A percentile compares a stretch with the other conserved stretches of the same genome.
These are phyloP conservation scores for Troides aeacus DNA, from an alignment of 2,888 invertebrate genomes.

Conservation along the genomic window DNA sequence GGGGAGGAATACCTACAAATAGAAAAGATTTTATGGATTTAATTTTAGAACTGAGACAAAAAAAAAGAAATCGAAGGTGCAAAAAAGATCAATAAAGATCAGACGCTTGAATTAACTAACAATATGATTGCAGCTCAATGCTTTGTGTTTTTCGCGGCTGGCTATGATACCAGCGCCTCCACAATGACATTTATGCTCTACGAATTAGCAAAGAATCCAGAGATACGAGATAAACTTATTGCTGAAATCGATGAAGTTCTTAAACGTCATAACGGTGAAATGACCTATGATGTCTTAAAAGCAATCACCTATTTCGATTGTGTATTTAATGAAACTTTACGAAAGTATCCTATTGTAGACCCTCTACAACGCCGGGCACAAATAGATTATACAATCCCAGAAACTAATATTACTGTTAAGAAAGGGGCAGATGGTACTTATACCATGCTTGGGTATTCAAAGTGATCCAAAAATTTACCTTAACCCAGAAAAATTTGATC, in stretches of 20 bases:
- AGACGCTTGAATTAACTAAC: slow-evolving; percentile 47
- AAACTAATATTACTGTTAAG: slow-evolving; percentile 50
- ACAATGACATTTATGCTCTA: slow-evolving; percentile 56
- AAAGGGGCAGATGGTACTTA: too few species aligned
- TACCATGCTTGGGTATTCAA: too few species aligned
- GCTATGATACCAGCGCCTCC: slow-evolving; percentile 68
- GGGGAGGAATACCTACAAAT: slow-evolving; percentile 43
- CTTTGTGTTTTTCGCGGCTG: slow-evolving; percentile 65
- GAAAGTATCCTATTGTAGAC: slow-evolving; percentile 67
- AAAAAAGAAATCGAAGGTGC: slow-evolving; percentile 38
- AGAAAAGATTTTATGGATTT: slow-evolving; percentile 57
- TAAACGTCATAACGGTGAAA: slow-evolving; percentile 44
- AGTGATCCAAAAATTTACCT: too few species aligned
- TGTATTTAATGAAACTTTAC: slow-evolving; percentile 61
- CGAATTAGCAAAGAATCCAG: slow-evolving; percentile 54
- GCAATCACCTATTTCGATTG: slow-evolving; percentile 62
- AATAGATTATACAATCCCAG: slow-evolving; percentile 53
- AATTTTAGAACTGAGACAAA: slow-evolving; percentile 45
- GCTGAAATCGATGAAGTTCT: slow-evolving; percentile 51
- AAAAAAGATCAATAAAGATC: slow-evolving; percentile 33
- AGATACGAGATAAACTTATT: slow-evolving; percentile 55
- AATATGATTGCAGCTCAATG: slow-evolving; percentile 58
- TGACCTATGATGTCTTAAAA: slow-evolving; percentile 57
- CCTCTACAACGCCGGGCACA: slow-evolving; percentile 54
- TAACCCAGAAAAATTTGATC: too few species aligned